phyloP scores from a whole-genome alignment of 2,888 invertebrate genomes.

The Nipponacmea schrenckii region DNA sequence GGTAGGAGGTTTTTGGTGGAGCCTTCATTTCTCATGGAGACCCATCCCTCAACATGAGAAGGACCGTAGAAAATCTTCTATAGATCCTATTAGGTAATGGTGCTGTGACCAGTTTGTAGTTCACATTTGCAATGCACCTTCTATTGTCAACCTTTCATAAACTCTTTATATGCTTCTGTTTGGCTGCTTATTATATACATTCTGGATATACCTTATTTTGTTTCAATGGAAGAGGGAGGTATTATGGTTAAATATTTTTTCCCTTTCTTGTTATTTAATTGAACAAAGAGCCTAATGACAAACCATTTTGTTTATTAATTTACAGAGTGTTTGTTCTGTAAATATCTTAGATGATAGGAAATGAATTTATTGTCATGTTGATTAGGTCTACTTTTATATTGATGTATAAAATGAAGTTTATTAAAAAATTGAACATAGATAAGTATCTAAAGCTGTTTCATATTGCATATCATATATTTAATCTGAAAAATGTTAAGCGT shows the following conservation, averaged over 20 bases:
- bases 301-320: no score
- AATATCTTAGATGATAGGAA: no score
- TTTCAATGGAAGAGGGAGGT: background rate
- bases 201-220: background rate
- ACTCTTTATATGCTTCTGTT: background rate
- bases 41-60: constrained; percentile 59
- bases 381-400: no score
- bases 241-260: background rate
- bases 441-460: no score
- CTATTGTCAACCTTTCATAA: background rate
- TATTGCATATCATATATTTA: no score
- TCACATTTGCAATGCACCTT: background rate
- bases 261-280: background rate
- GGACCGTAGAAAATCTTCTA: constrained; percentile 40
- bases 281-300: no score
- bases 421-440: no score
- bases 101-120: no score
- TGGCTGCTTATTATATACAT: background rate
- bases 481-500: no score
- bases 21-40: constrained; percentile 90
- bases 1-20: constrained; percentile 70
- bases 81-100: constrained; percentile 19
- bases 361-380: no score
- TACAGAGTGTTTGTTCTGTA: no score
- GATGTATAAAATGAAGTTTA: no score